phyloP scores from a whole-genome alignment of 2,888 invertebrate species.

The Calameuta idolon region DNA sequence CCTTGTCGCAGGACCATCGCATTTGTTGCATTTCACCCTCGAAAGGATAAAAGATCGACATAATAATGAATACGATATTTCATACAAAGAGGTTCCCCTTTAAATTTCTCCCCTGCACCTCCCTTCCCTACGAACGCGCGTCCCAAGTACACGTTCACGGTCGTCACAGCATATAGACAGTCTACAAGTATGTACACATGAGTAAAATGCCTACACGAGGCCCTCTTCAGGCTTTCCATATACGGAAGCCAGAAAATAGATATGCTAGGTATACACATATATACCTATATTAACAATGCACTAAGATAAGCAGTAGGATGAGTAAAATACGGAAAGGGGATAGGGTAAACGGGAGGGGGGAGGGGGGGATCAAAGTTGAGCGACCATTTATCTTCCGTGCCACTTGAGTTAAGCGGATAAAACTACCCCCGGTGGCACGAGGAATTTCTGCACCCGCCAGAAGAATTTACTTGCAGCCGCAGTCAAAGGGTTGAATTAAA shows the following conservation, averaged over 20 bases:
- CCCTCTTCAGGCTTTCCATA: slow-evolving; percentile 35
- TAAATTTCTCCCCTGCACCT: neutral
- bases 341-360: neutral
- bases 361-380: slow-evolving; percentile 31
- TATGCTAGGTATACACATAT: slow-evolving; percentile 18
- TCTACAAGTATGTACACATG: neutral
- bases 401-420: slow-evolving; percentile 22
- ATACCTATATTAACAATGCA: slow-evolving; percentile 45
- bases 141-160: neutral
- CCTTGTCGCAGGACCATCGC: slow-evolving; percentile 29
- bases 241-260: slow-evolving; percentile 26
- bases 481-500: neutral
- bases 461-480: neutral
- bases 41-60: slow-evolving; percentile 36
- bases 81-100: slow-evolving; percentile 35
- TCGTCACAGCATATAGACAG: neutral
- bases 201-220: neutral
- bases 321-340: slow-evolving; percentile 1
- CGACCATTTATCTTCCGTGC: slow-evolving; percentile 44
- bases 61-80: slow-evolving; percentile 47
- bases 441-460: neutral
- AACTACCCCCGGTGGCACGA: slow-evolving; percentile 5
- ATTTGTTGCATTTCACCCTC: slow-evolving; percentile 34
- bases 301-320: slow-evolving; percentile 18
- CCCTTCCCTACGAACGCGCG: neutral